These are phyloP conservation scores for Trichacis sp. DNA, from an alignment of 2,888 invertebrate genomes.

Conservation along the genomic window DNA sequence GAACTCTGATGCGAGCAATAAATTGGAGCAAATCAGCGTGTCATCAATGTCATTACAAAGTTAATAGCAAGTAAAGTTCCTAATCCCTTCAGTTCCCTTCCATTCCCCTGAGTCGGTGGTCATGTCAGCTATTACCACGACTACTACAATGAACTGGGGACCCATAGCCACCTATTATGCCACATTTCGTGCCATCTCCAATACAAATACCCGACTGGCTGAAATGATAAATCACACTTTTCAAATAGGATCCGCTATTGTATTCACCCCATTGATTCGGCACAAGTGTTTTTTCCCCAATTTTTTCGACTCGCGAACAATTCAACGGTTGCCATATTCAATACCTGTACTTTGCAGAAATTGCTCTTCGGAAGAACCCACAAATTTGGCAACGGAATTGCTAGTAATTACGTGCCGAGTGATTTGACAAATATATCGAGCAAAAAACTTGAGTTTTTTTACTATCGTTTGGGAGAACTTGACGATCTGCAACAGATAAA, in stretches of 20 bases:
- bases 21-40: slow-evolving; percentile 13
- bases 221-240: slow-evolving; percentile 68
- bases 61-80: slow-evolving; percentile 47
- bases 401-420: no score
- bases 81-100: slow-evolving; percentile 12
- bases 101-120: slow-evolving; percentile 51
- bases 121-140: slow-evolving; percentile 65
- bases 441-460: no score
- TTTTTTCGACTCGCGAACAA: no score
- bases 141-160: slow-evolving; percentile 64
- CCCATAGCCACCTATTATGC: slow-evolving; percentile 66
- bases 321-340: no score
- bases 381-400: no score
- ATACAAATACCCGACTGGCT: slow-evolving; percentile 63
- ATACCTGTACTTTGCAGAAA: no score
- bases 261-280: slow-evolving; percentile 58
- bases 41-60: slow-evolving; percentile 44
- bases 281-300: slow-evolving; percentile 10
- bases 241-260: slow-evolving; percentile 61
- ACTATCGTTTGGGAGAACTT: no score
- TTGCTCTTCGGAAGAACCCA: no score
- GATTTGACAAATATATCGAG: no score
- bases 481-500: slow-evolving; percentile 17
- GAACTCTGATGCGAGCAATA: neutral
- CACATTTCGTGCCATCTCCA: slow-evolving; percentile 66